Conservation (phyloP, 2,113 vertebrate species). For the Anguilla rostrata region DNA sequence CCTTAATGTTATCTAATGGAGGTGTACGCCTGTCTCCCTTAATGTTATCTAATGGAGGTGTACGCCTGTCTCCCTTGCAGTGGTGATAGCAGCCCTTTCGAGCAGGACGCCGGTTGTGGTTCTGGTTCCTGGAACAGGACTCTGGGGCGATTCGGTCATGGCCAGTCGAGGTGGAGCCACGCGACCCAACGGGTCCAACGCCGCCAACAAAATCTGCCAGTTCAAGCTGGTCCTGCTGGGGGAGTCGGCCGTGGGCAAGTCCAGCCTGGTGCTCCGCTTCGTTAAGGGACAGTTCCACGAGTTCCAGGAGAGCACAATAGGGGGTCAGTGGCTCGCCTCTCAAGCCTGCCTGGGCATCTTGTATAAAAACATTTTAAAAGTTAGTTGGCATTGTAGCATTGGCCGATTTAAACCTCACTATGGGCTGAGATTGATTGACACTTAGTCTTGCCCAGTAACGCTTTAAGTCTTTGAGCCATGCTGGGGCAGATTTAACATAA, state of each 20-base stretch:
- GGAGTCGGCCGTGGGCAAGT: constrained; percentile 88
- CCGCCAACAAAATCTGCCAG: constrained; percentile 90
- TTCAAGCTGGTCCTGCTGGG: constrained; percentile 89
- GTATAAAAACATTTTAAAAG: too few relatives aligned
- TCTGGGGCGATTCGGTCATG: constrained; percentile 81
- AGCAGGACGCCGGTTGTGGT: constrained; percentile 6
- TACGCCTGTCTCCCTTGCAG: neutral
- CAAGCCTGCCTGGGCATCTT: too few relatives aligned
- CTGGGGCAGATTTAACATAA: too few relatives aligned
- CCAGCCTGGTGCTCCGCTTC: constrained; percentile 87
- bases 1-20: too few relatives aligned
- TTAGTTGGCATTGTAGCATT: too few relatives aligned
- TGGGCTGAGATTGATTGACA: too few relatives aligned
- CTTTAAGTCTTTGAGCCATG: too few relatives aligned
- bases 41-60: neutral
- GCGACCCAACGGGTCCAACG: constrained; percentile 87
- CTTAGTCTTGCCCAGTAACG: too few relatives aligned
- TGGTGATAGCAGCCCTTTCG: constrained; percentile 1
- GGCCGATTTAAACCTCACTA: too few relatives aligned
- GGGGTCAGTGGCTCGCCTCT: constrained; percentile 71
- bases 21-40: neutral
- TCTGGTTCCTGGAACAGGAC: constrained; percentile 40
- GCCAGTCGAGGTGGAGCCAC: constrained; percentile 92
- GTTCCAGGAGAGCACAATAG: constrained; percentile 91
- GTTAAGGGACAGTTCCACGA: constrained; percentile 92